These are phyloP conservation scores for Sicus ferrugineus DNA, from an alignment of 2,888 invertebrate genomes.

Conservation along the genomic window DNA sequence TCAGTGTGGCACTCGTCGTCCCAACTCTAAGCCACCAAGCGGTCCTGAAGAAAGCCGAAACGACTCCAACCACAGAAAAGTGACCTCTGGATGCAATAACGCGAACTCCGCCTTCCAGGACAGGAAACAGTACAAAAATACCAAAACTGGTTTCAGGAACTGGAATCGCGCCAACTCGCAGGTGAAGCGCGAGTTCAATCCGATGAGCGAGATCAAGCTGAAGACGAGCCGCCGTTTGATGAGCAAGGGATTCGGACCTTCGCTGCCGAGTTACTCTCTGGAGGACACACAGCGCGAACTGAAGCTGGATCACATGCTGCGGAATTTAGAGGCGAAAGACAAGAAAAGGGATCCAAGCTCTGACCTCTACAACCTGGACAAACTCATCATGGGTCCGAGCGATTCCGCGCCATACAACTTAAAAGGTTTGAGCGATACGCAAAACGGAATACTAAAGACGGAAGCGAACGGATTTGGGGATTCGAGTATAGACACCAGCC, in stretches of 20 bases:
- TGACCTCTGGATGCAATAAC: background rate
- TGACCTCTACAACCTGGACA: background rate
- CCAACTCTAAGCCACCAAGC: background rate
- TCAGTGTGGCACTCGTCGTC: background rate
- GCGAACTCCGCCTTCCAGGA: too few relatives aligned
- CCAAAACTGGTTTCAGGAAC: conserved; percentile 6
- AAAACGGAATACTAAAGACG: background rate
- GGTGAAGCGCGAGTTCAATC: conserved; percentile 49
- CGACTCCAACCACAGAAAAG: background rate
- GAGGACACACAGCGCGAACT: conserved; percentile 42
- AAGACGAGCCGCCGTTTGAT: conserved; percentile 59
- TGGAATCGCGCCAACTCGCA: conserved; percentile 19
- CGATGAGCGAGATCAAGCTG: conserved; percentile 57
- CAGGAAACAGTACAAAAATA: background rate
- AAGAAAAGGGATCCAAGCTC: background rate
- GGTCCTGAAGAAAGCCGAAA: background rate
- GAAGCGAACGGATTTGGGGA: background rate
- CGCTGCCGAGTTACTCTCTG: conserved; percentile 55
- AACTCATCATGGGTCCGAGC: background rate
- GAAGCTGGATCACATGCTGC: conserved; percentile 45
- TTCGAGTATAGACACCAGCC: background rate
- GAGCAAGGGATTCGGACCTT: conserved; percentile 55
- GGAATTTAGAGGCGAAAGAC: conserved; percentile 37
- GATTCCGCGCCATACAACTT: background rate
- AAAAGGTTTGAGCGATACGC: background rate